phyloP scores from a whole-genome alignment of 2,113 vertebrate genomes.

The Hucho hucho region DNA sequence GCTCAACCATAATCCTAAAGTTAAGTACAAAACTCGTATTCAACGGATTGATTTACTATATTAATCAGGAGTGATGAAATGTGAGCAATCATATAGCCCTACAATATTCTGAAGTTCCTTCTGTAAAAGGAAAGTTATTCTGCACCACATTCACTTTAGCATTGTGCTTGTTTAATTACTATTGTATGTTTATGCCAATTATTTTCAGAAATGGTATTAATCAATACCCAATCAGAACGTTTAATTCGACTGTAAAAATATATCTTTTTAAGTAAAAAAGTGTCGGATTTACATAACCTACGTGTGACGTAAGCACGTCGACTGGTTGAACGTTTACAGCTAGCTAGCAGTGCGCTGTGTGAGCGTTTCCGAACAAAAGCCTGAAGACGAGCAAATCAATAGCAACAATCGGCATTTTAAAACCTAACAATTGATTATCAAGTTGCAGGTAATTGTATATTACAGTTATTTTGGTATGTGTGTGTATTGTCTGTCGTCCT shows the following conservation, averaged over 20 bases:
- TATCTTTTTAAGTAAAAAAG: neutral
- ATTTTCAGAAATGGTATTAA: neutral
- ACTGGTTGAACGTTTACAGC: constrained; percentile 78
- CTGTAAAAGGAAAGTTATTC: too few relatives aligned
- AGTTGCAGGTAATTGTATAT: neutral
- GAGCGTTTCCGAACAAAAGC: neutral
- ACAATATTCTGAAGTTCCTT: too few relatives aligned
- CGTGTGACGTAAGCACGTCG: constrained; percentile 75
- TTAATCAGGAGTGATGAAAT: too few relatives aligned
- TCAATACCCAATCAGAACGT: neutral
- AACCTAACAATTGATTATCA: neutral
- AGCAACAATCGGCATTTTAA: neutral
- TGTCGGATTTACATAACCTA: neutral
- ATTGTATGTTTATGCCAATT: neutral
- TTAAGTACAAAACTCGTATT: too few relatives aligned
- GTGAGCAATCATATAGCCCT: too few relatives aligned
- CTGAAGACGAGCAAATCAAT: neutral
- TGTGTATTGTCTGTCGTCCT: neutral
- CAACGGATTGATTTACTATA: too few relatives aligned
- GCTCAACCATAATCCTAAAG: too few relatives aligned
- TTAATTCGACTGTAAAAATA: neutral
- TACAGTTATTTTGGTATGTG: neutral
- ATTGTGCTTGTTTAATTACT: neutral
- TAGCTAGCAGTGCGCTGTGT: neutral
- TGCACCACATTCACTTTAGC: too few relatives aligned